Evolutionary conservation across 2,113 vertebrate genomes (phyloP).

Genomic region (Xiphias gladius): DNA sequence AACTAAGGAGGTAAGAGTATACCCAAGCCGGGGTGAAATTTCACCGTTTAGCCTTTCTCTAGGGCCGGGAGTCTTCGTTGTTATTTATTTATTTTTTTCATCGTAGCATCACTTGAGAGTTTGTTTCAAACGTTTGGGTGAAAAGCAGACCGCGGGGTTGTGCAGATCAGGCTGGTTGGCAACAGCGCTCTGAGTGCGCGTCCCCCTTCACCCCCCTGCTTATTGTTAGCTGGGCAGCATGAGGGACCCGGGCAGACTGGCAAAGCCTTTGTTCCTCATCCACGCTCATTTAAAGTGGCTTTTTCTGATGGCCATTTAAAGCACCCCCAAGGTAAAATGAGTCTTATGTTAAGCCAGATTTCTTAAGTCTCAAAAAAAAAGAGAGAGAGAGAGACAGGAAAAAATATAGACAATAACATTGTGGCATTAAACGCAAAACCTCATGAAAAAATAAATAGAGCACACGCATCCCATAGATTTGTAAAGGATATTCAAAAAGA

Average conservation of each 20-base stretch:
- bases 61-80: neutral
- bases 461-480: slow-evolving; percentile 10
- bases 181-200: slow-evolving; percentile 50
- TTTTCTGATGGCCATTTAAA: slow-evolving; percentile 14
- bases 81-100: neutral
- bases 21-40: neutral
- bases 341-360: neutral
- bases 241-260: slow-evolving; percentile 68
- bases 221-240: slow-evolving; percentile 67
- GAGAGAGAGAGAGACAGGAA: neutral
- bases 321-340: neutral
- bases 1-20: slow-evolving; percentile 35
- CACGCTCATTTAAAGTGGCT: slow-evolving; percentile 57
- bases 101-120: slow-evolving; percentile 43
- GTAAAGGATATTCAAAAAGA: slow-evolving; percentile 3
- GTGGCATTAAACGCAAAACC: neutral
- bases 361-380: neutral
- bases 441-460: neutral
- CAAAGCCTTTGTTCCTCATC: slow-evolving; percentile 79
- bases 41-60: neutral
- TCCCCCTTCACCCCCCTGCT: slow-evolving; percentile 44
- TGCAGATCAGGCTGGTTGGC: slow-evolving; percentile 62
- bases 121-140: slow-evolving; percentile 37
- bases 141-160: slow-evolving; percentile 14
- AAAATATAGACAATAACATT: neutral